Evolutionary conservation across 1,140 invertebrate genomes (phyloP).

Genomic region (Tribolium madens): DNA sequence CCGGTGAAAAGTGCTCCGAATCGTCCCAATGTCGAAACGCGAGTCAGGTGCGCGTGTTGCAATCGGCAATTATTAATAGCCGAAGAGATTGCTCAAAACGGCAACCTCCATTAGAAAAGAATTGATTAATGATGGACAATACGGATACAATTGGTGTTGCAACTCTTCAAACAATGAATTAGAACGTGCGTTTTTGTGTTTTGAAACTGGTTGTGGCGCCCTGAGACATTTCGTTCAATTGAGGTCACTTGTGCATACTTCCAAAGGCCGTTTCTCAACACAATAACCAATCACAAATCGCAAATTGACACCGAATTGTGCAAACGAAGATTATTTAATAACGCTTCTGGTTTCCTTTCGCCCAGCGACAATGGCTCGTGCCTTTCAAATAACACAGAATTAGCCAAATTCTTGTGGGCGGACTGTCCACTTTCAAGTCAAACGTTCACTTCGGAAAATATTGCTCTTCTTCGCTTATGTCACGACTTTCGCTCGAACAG

Average conservation of each 20-base stretch:
- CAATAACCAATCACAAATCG: too few species aligned
- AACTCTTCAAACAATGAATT: slow-evolving; percentile 6
- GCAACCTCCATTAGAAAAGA: slow-evolving; percentile 5
- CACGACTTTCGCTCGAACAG: not conserved
- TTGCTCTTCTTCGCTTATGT: not conserved
- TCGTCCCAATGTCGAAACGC: slow-evolving; percentile 12
- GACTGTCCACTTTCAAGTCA: not conserved
- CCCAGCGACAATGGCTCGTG: slow-evolving; percentile 13
- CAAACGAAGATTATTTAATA: slow-evolving; percentile 36
- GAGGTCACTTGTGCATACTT: slow-evolving; percentile 24
- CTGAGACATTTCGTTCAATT: slow-evolving; percentile 15
- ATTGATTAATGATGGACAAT: slow-evolving; percentile 31
- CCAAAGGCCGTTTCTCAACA: slow-evolving; percentile 21
- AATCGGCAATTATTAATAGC: slow-evolving; percentile 19
- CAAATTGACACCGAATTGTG: slow-evolving; percentile 15
- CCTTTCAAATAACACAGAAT: not conserved
- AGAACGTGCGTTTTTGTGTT: slow-evolving; percentile 21
- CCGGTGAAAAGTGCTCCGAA: slow-evolving; percentile 13
- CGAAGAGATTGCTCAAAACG: slow-evolving; percentile 26
- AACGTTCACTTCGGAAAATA: not conserved
- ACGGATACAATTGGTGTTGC: slow-evolving; percentile 6
- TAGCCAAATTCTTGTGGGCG: not conserved
- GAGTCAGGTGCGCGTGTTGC: slow-evolving; percentile 21
- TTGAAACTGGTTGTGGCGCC: slow-evolving; percentile 30
- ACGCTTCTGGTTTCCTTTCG: slow-evolving; percentile 20